These are phyloP conservation scores for Drosophila diplacantha DNA, from an alignment of 2,888 invertebrate species.

Conservation along the genomic window DNA sequence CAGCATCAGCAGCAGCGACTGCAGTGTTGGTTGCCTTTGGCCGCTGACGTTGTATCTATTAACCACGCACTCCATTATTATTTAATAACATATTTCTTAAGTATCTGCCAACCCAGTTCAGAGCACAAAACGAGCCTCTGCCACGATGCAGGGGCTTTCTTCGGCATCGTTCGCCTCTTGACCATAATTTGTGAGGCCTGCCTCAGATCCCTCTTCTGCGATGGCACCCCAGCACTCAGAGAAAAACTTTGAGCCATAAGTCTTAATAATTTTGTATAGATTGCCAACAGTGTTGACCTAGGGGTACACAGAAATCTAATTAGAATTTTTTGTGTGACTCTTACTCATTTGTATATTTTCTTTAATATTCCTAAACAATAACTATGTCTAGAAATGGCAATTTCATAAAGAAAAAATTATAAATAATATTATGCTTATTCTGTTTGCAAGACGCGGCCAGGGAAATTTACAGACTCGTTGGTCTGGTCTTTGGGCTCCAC, in stretches of 20 bases:
- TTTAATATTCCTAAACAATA: too few relatives aligned
- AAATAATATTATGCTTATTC: too few relatives aligned
- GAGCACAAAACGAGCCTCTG: conserved; percentile 69
- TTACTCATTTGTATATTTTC: too few relatives aligned
- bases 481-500: background rate
- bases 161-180: conserved; percentile 57
- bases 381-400: too few relatives aligned
- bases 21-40: conserved; percentile 22
- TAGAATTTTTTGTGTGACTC: too few relatives aligned
- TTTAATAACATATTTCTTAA: conserved; percentile 76
- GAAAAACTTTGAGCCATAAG: background rate
- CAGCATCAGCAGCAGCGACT: conserved; percentile 19
- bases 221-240: conserved; percentile 3
- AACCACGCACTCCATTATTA: conserved; percentile 76
- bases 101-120: conserved; percentile 76
- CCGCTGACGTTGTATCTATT: conserved; percentile 68
- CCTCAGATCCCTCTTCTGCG: conserved; percentile 27
- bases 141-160: conserved; percentile 39
- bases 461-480: too few relatives aligned
- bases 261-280: background rate
- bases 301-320: too few relatives aligned
- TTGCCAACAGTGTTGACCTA: background rate
- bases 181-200: conserved; percentile 68
- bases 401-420: too few relatives aligned
- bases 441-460: too few relatives aligned